Evolutionary conservation across 2,888 invertebrate genomes (phyloP).

Genomic region (Andrena fulva): DNA sequence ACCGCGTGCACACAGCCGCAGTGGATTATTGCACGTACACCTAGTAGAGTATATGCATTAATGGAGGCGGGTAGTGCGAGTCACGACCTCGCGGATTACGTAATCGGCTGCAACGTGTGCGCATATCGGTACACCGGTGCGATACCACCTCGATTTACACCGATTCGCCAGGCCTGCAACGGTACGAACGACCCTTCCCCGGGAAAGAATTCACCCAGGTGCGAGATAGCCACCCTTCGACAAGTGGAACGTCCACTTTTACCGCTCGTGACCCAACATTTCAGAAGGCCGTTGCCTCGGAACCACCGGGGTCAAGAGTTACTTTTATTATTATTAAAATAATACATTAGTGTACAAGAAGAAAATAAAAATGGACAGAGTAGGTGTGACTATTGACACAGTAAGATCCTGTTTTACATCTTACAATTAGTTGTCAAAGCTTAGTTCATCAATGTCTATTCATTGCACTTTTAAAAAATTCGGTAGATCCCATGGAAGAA

Average conservation of each 20-base stretch:
- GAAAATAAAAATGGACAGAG: too few species aligned
- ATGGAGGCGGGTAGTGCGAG: slow-evolving; percentile 63
- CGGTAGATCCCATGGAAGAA: too few species aligned
- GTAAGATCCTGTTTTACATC: too few species aligned
- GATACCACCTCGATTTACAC: slow-evolving; percentile 53
- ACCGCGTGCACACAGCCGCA: slow-evolving; percentile 13
- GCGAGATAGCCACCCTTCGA: slow-evolving; percentile 31
- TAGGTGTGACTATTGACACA: too few species aligned
- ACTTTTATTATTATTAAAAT: too few species aligned
- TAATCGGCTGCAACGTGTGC: slow-evolving; percentile 57
- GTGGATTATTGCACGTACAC: slow-evolving; percentile 22
- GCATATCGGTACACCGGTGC: slow-evolving; percentile 46
- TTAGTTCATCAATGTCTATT: too few species aligned
- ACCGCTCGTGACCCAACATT: slow-evolving; percentile 52
- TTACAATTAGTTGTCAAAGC: too few species aligned
- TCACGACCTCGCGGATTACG: slow-evolving; percentile 71
- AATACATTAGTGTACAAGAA: too few species aligned
- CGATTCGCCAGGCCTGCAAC: slow-evolving; percentile 19
- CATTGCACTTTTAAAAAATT: too few species aligned
- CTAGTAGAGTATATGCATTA: slow-evolving; percentile 52
- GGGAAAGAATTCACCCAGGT: slow-evolving; percentile 24
- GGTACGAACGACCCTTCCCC: slow-evolving; percentile 30
- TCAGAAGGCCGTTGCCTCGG: slow-evolving; percentile 32
- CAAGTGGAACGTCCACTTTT: slow-evolving; percentile 53
- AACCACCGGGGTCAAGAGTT: background rate